Evolutionary conservation across 1,140 invertebrate species (phyloP), one percentile per base, ranked within the genome.

Genomic region (Cydia fagiglandana): DNA sequence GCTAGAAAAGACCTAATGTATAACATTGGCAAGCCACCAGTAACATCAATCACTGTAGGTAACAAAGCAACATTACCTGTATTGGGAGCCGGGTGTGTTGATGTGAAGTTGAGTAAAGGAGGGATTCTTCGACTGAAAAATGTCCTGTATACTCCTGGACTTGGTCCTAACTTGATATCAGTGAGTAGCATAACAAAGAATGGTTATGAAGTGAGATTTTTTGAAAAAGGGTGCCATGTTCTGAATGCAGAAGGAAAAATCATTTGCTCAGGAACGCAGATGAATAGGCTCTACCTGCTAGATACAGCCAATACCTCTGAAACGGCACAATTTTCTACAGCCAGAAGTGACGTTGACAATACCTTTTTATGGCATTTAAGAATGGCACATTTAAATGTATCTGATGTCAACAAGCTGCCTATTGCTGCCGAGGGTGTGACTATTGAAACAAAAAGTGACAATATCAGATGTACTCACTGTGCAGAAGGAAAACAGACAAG

Each of bases 1-100:
- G 34, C 68, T 2, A 78, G 45, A 20, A 24, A 76, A 10, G 76
- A 81, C 38, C 80, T 76, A 78, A 53, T 84, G 68, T 80, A 73
- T 68, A 81, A 83, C 79, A 68, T 81, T 50, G 76, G 45, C 13
- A 75, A 77, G 13, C 74, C 83, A 79, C 45, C 80, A 13, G 73
- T 84, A 45, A 78, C 64, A 1, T 78, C 0, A 73, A 24, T 85
- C 15, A 83, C 77, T 53, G 78, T 83, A 10, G 83, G 80, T 30
- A 82, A 81, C 75, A 80, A 70, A 75, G 74, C 75, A 24, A 76
- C 77, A 76, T 70, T 82, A 77, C n/a, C 64, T 5, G 78, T 84
- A 3, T 68, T 80, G 13, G 73, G 79, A 73, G 47, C 78, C 78
- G 80, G 81, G 15, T 73, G 34, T 70, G 56, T 78, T 1, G 64